Evolutionary conservation across 2,797 vertebrate species (phyloP).

Genomic region (Acropternis orthonyx): DNA sequence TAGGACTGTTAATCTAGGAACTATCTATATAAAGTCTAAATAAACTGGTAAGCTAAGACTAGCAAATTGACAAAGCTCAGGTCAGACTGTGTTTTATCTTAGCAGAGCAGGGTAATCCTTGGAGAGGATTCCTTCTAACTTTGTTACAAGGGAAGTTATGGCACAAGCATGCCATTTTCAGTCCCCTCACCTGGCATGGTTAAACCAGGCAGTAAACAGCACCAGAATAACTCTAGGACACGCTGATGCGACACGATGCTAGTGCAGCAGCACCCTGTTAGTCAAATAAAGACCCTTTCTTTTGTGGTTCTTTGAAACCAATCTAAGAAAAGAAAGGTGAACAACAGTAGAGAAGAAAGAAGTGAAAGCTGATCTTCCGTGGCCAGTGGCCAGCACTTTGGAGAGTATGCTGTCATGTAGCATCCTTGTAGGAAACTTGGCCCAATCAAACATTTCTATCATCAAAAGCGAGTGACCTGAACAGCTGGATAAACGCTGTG

Average conservation of each 20-base stretch:
- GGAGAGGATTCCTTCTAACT: neutral
- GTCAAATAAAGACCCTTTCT: neutral
- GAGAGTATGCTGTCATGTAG: neutral
- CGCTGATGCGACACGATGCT: accelerated
- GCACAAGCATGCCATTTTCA: neutral
- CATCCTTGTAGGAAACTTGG: slow-evolving; percentile 45
- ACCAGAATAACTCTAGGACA: neutral
- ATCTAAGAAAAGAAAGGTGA: neutral
- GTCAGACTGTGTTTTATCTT: neutral
- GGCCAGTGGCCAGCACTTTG: neutral
- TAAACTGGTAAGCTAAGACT: neutral
- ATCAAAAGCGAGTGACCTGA: slow-evolving; percentile 39
- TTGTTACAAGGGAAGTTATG: neutral
- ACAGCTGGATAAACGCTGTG: neutral
- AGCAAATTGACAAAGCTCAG: neutral
- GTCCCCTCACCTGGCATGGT: neutral
- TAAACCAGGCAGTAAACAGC: neutral
- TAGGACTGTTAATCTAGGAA: neutral
- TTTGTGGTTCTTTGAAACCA: neutral
- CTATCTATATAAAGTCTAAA: neutral
- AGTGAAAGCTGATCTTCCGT: neutral
- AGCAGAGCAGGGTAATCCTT: neutral
- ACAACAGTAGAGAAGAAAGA: neutral
- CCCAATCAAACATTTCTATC: slow-evolving; percentile 19
- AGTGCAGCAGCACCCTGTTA: accelerated